Evolutionary conservation across 2,113 vertebrate genomes (phyloP).

Genomic region (Calyptommatus sinebrachiatus): DNA sequence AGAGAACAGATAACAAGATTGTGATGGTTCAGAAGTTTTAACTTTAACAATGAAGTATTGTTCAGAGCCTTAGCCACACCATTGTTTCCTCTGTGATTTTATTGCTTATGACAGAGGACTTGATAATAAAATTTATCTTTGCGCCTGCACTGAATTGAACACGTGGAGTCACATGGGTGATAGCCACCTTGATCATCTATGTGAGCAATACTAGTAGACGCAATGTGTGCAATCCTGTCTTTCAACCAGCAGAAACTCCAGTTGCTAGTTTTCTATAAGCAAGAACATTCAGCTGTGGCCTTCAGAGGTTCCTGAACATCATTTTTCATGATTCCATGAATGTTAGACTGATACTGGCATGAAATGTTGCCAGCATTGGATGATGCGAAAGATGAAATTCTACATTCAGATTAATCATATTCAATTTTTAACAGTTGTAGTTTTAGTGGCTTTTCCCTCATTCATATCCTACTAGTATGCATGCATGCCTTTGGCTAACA

Average conservation of each 20-base stretch:
- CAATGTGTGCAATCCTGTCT: not conserved
- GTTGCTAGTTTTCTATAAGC: not conserved
- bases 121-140: not conserved
- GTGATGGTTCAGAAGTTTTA: not conserved
- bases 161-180: not conserved
- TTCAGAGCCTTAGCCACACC: not conserved
- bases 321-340: no score
- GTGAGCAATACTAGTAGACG: not conserved
- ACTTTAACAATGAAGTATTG: conserved; percentile 7
- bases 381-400: not conserved
- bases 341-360: no score
- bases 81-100: not conserved
- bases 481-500: no score
- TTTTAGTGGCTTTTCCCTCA: not conserved
- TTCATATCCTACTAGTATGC: no score
- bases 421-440: not conserved
- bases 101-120: not conserved
- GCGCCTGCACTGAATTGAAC: not conserved
- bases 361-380: no score
- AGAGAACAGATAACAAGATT: not conserved
- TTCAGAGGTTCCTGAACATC: no score
- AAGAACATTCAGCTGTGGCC: no score
- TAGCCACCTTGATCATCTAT: not conserved
- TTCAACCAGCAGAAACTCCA: not conserved
- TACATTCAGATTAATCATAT: no score